Percentiles rank a stretch among this genome's conserved stretches.
phyloP scores from a whole-genome alignment of 64 coral and sea anemone species.

The Hydrozoanthus tunicans region DNA sequence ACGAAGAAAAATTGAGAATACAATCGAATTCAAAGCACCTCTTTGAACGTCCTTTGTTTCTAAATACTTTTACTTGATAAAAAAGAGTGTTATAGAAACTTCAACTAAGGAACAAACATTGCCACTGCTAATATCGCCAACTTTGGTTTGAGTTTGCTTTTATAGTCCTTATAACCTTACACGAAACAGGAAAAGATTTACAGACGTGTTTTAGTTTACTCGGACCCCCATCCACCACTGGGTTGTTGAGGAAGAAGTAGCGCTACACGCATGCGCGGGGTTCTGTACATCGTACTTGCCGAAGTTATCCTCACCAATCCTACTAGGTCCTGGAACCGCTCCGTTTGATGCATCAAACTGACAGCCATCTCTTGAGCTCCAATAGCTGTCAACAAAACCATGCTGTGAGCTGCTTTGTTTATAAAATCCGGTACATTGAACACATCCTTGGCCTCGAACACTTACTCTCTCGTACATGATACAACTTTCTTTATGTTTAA shows the following conservation, averaged over 20 bases:
- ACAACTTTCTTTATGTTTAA: not conserved
- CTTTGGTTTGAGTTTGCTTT: too few relatives aligned
- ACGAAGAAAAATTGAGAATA: too few relatives aligned
- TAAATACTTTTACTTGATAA: too few relatives aligned
- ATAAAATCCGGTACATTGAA: constrained; percentile 7
- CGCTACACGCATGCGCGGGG: not conserved
- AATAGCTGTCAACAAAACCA: constrained; percentile 31
- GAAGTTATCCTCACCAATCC: constrained; percentile 38
- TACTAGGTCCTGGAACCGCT: not conserved
- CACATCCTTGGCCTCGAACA: constrained; percentile 1
- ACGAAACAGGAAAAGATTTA: too few relatives aligned
- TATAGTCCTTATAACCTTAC: too few relatives aligned
- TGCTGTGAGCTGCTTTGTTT: not conserved
- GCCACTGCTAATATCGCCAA: too few relatives aligned
- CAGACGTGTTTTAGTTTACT: not conserved
- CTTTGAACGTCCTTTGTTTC: too few relatives aligned
- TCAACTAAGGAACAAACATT: too few relatives aligned
- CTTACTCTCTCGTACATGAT: constrained; percentile 27
- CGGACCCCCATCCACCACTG: constrained; percentile 53
- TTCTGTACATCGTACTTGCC: constrained; percentile 2
- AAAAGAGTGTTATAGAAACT: too few relatives aligned
- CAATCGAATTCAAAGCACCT: too few relatives aligned
- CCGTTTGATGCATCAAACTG: not conserved
- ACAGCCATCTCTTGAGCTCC: not conserved
- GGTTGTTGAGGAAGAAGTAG: not conserved